Conservation (phyloP, 2,113 vertebrate genomes). For the Oplegnathus fasciatus region DNA sequence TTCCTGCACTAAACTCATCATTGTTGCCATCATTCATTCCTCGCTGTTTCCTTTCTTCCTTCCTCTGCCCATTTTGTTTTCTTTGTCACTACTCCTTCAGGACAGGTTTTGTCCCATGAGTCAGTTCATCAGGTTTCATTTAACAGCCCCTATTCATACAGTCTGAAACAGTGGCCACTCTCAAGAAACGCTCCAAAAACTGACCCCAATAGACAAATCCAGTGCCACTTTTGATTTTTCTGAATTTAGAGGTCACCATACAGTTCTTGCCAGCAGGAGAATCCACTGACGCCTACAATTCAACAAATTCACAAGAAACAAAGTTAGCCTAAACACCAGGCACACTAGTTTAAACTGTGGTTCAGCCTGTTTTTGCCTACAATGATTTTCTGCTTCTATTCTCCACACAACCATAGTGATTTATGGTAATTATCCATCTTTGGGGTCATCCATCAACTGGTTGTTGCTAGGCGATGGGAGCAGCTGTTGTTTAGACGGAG, state of each 20-base stretch:
- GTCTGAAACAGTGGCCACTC: slow-evolving; percentile 31
- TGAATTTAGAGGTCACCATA: slow-evolving; percentile 4
- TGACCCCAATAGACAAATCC: background rate
- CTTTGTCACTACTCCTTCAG: slow-evolving; percentile 76
- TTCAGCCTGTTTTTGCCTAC: slow-evolving; percentile 64
- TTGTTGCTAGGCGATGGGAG: slow-evolving; percentile 89
- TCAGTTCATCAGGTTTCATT: slow-evolving; percentile 78
- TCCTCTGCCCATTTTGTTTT: slow-evolving; percentile 75
- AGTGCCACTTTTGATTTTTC: slow-evolving; percentile 17
- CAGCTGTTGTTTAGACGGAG: slow-evolving; percentile 86
- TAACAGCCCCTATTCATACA: slow-evolving; percentile 62
- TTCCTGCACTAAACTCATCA: slow-evolving; percentile 66
- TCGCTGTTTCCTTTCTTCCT: slow-evolving; percentile 76
- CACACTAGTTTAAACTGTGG: slow-evolving; percentile 43
- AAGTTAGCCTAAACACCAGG: slow-evolving; percentile 58
- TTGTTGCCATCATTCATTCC: slow-evolving; percentile 68
- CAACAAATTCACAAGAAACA: slow-evolving; percentile 25
- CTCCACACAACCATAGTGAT: slow-evolving; percentile 85
- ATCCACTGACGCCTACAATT: background rate
- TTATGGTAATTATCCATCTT: slow-evolving; percentile 91
- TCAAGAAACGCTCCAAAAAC: slow-evolving; percentile 14
- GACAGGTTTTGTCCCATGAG: slow-evolving; percentile 74
- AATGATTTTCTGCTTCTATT: slow-evolving; percentile 80
- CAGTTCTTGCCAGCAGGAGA: slow-evolving; percentile 1
- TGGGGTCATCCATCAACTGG: slow-evolving; percentile 89